phyloP scores from a whole-genome alignment of 2,888 invertebrate genomes.

The Eurytoma adleriae region DNA sequence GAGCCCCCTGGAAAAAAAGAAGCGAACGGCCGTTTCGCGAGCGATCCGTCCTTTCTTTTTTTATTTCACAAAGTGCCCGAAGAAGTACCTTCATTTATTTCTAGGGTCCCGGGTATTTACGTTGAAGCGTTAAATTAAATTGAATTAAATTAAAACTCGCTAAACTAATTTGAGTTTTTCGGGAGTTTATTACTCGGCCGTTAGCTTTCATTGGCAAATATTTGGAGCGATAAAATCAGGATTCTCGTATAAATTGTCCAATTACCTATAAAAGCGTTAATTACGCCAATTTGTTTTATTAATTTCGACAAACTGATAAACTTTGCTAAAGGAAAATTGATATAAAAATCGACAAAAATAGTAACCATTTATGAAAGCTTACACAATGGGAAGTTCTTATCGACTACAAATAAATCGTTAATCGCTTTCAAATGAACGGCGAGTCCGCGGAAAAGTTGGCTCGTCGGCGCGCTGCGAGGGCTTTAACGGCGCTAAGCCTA shows the following conservation, averaged over 20 bases:
- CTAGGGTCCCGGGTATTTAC: background rate
- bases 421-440: constrained; percentile 27
- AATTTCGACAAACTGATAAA: background rate
- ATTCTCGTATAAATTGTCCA: constrained; percentile 4
- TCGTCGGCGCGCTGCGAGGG: background rate
- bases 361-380: background rate
- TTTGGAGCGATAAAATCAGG: constrained; percentile 23
- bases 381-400: constrained; percentile 9
- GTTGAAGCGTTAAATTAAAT: constrained; percentile 13
- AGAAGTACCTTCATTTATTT: constrained; percentile 37
- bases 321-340: background rate
- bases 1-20: background rate
- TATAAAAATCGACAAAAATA: background rate
- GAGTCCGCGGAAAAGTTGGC: constrained; percentile 9
- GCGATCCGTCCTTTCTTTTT: background rate
- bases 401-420: background rate
- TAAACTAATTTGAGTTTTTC: constrained; percentile 23
- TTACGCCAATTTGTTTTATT: background rate
- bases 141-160: constrained; percentile 32
- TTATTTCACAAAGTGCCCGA: background rate
- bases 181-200: background rate
- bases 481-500: constrained; percentile 50
- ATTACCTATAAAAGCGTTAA: background rate
- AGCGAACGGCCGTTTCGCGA: background rate
- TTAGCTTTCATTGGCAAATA: constrained; percentile 18